Base-by-base conservation (phyloP, 2,888 invertebrate genomes). In the Timema cristinae region DNA sequence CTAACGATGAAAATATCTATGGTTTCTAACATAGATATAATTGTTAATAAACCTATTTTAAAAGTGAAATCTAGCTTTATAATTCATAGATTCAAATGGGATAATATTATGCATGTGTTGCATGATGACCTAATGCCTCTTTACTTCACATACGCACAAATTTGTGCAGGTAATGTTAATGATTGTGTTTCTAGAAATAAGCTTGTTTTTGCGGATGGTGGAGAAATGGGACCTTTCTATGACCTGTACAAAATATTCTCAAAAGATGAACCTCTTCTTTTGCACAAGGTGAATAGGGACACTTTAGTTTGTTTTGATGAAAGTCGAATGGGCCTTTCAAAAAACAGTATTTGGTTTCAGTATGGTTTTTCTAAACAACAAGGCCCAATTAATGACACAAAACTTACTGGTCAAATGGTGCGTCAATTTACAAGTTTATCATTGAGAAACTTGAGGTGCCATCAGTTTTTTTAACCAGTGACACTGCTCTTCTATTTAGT, bases 41-140 rank as follows among this genome's bases (percentile, higher is more conserved):
- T 15, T 13, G 7, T 63, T 11, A 63, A 32, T 63, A 48, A 63
- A 48, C 48, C 63, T 10, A 15, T 8, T 6, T 47, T 8, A 32
- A 63, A 48, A 15, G 32, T 71, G 49, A 52, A 71, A 54, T 69
- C 74, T 54, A 72, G 74, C 7, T 76, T 84, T 51, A 73, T 83
- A 6, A 76, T 84, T 32, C 79, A 78, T 67, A 78, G 84, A 10
- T 85, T 85, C 76, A 83, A 85, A 75, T 82, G 84, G 5, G 84
- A 84, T 75, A 85, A 85, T 77, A 77, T 85, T n/a, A 85, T 85
- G 85, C 85, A 85, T 79, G 82, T 83, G 9, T 77, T 85, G 59
- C 85, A 85, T 77, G 85, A 85, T 78, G 85, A 85, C 76, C 77
- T 85, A 5, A 74, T 85, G 15, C 85, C 85, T 5, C 72, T 84